Base-by-base conservation (phyloP, 2,888 invertebrate genomes). In the Sesamia inferens region DNA sequence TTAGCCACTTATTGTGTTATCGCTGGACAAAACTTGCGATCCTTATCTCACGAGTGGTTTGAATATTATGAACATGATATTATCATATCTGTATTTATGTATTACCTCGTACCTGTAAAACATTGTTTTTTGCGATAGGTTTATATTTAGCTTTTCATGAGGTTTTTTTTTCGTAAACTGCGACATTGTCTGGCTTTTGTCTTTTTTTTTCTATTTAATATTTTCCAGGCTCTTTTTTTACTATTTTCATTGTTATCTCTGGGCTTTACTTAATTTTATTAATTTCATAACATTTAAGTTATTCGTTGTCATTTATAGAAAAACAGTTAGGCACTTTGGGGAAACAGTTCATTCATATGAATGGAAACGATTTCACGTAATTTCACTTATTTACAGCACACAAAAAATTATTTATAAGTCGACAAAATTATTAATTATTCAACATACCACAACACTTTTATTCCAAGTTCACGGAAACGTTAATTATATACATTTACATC, bases 1-100 rank as follows among this genome's bases (percentile, higher is more conserved):
- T 88, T 82, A 86, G 83, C 87, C 82, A 85, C 83, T 82, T 84
- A 84, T 80, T 79, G 76, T 81, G 85, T 86, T 88, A 87, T 88
- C 85, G 84, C 79, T 79, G 83, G 80, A 88, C 85, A 86, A 83
- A 87, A 85, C 79, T 75, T 81, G 78, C 78, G 81, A 86, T 82
- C 22, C 74, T 79, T 88, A 85, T 89, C 89, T 86, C 88, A 87
- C 89, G 85, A 76, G 78, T 59, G 66, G 61, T 68, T 73, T 74
- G 39, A 76, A 80, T 78, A 81, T 83, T 78, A 81, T 83, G 76
- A 85, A 80, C 85, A 81, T 73, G 79, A 79, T 85, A 82, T 83
- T 85, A 87, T 86, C 83, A 73, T 82, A 81, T 82, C 81, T 77
- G 76, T 87, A 84, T 82, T 87, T 86, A 31, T 31, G 31, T 31